These are phyloP conservation scores for Onychorhynchus coronatus DNA, from an alignment of 2,113 vertebrate species.

Conservation along the genomic window DNA sequence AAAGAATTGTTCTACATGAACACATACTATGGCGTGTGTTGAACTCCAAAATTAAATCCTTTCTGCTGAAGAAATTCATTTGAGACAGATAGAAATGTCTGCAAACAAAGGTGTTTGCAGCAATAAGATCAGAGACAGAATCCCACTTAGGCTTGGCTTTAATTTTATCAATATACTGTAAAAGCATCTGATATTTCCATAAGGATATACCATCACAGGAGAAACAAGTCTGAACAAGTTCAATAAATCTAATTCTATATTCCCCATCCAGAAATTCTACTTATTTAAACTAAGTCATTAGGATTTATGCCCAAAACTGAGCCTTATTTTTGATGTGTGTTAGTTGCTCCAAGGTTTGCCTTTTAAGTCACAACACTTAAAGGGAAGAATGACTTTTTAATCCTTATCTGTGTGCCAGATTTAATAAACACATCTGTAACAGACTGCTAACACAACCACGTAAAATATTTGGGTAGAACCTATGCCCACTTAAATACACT, in stretches of 20 bases:
- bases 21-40: not conserved
- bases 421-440: constrained; percentile 14
- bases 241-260: not conserved
- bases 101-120: not conserved
- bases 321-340: not conserved
- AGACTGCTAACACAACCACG: constrained; percentile 25
- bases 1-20: not conserved
- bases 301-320: not conserved
- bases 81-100: not conserved
- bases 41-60: not conserved
- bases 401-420: constrained; percentile 1
- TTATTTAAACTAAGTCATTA: not conserved
- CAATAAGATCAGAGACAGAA: not conserved
- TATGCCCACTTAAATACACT: constrained; percentile 51
- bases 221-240: not conserved
- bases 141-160: not conserved
- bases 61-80: not conserved
- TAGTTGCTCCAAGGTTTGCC: not conserved
- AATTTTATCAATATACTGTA: not conserved
- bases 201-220: not conserved
- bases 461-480: constrained; percentile 46
- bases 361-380: not conserved
- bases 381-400: not conserved
- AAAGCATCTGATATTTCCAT: not conserved
- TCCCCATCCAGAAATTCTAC: not conserved